phyloP scores from a whole-genome alignment of 1,140 invertebrate species.

The Coptotermes formosanus region DNA sequence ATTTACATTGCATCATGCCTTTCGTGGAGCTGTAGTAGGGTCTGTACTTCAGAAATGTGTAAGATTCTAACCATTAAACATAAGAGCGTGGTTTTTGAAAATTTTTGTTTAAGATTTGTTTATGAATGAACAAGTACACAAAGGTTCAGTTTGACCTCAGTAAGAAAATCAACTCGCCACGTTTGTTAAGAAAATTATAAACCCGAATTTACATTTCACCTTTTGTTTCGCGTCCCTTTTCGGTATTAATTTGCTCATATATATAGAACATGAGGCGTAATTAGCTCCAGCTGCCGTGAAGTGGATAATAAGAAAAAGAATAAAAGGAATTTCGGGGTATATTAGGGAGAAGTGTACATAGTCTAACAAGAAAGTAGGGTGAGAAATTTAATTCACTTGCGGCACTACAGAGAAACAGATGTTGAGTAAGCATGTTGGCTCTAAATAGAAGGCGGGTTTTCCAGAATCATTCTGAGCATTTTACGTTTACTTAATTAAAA shows the following conservation, averaged over 20 bases:
- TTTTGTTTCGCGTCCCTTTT: neutral
- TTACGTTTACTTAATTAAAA: neutral
- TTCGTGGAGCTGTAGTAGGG: no score
- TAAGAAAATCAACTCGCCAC: neutral
- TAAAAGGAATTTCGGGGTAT: neutral
- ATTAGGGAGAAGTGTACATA: neutral
- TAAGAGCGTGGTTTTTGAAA: no score
- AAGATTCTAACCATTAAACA: no score
- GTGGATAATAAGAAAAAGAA: neutral
- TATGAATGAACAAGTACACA: neutral
- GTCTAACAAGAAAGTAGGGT: neutral
- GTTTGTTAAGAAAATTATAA: neutral
- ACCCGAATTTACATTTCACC: neutral
- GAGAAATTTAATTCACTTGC: constrained; percentile 3
- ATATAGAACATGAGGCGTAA: constrained; percentile 6
- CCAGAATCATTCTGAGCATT: neutral
- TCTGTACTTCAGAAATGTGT: no score
- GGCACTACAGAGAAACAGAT: neutral
- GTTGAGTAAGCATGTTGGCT: neutral
- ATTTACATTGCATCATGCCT: no score
- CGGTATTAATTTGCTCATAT: neutral
- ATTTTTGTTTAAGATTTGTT: no score
- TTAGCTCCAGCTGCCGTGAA: neutral
- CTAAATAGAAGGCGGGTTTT: neutral
- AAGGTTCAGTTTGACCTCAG: neutral